Conservation (phyloP, 2,113 vertebrate species). For the Erythrolamprus reginae region DNA sequence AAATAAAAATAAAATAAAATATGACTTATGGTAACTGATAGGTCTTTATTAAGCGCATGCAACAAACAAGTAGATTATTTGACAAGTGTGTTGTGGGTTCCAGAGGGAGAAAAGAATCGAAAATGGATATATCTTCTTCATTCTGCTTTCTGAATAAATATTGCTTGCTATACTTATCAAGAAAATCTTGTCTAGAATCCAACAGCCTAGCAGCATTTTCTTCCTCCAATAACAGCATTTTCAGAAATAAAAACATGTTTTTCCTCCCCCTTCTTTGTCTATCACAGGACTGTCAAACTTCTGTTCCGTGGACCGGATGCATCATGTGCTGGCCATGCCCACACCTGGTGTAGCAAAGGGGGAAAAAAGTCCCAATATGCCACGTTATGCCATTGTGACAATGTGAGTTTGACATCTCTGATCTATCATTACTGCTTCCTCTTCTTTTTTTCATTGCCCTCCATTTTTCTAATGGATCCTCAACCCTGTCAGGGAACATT, state of each 20-base stretch:
- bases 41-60: not conserved
- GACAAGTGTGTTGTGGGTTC: not conserved
- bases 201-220: not conserved
- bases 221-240: not conserved
- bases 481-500: not conserved
- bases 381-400: no score
- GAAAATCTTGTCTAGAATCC: not conserved
- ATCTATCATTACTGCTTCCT: not conserved
- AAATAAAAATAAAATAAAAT: no score
- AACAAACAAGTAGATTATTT: not conserved
- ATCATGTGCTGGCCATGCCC: no score
- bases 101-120: not conserved
- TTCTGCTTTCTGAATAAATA: not conserved
- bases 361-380: no score
- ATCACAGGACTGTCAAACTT: no score
- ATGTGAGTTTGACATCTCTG: no score
- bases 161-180: not conserved
- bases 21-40: not conserved
- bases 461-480: not conserved
- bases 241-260: not conserved
- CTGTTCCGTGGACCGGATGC: no score
- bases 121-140: not conserved
- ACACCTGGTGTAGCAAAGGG: no score
- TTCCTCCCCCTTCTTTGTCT: not conserved
- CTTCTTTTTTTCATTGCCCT: not conserved